These are phyloP conservation scores for Synchiropus splendidus DNA, from an alignment of 2,113 vertebrate species.

Conservation along the genomic window DNA sequence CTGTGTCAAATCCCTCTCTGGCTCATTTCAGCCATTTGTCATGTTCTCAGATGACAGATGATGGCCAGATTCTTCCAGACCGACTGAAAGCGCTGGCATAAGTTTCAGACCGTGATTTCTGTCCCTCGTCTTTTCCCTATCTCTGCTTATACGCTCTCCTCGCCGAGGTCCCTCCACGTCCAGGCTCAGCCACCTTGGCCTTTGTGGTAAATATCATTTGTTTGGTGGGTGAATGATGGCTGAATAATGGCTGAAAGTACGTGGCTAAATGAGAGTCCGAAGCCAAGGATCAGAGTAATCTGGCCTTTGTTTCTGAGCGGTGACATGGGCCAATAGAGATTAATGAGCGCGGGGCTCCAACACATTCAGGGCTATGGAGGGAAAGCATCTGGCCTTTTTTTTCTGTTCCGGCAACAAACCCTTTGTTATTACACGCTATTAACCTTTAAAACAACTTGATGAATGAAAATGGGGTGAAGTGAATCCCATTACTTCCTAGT, in stretches of 20 bases:
- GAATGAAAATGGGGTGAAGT: too few relatives aligned
- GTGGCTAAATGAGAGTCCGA: slow-evolving; percentile 64
- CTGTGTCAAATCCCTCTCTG: slow-evolving; percentile 55
- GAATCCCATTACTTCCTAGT: too few relatives aligned
- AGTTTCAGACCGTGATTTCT: slow-evolving; percentile 30
- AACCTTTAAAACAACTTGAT: too few relatives aligned
- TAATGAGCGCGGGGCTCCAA: slow-evolving; percentile 55
- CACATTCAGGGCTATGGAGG: slow-evolving; percentile 30
- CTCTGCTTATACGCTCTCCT: background rate
- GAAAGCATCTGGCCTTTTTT: slow-evolving; percentile 21
- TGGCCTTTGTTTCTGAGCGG: slow-evolving; percentile 45
- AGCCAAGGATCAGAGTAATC: slow-evolving; percentile 60
- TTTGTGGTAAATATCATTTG: slow-evolving; percentile 68
- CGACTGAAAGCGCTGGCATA: too few relatives aligned
- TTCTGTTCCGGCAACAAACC: slow-evolving; percentile 15
- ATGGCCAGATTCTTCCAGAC: slow-evolving; percentile 30
- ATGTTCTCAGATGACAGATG: slow-evolving; percentile 49
- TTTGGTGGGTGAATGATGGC: slow-evolving; percentile 59
- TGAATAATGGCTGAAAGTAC: slow-evolving; percentile 62
- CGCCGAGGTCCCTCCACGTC: slow-evolving; percentile 13
- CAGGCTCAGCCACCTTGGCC: slow-evolving; percentile 33
- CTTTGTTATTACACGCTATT: too few relatives aligned
- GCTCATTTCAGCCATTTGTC: slow-evolving; percentile 46
- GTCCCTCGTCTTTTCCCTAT: slow-evolving; percentile 14
- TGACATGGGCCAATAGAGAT: slow-evolving; percentile 66